Evolutionary conservation across 2,797 vertebrate species (phyloP).

Genomic region (Pelochelys cantorii): DNA sequence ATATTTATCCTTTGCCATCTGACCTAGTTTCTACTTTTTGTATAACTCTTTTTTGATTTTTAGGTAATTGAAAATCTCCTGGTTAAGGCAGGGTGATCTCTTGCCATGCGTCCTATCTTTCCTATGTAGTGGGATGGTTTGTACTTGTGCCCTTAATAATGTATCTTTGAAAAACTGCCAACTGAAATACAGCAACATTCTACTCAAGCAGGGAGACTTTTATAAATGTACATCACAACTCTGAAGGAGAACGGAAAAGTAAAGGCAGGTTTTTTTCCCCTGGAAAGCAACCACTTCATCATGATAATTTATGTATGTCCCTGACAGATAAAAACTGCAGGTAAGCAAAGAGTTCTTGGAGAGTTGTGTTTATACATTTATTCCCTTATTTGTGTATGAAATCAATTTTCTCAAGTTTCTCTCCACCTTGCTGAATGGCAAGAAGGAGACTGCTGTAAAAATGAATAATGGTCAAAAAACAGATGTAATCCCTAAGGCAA

Average conservation of each 20-base stretch:
- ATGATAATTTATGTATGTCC: not conserved
- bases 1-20: no score
- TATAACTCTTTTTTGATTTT: no score
- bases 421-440: not conserved
- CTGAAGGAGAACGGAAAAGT: not conserved
- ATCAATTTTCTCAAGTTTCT: not conserved
- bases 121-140: no score
- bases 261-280: not conserved
- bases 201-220: not conserved
- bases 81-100: no score
- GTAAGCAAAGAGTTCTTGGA: constrained; percentile 1
- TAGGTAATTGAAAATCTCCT: no score
- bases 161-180: not conserved
- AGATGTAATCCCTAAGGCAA: not conserved
- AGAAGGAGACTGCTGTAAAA: constrained; percentile 7
- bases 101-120: no score
- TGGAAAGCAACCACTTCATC: not conserved
- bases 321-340: not conserved
- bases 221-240: not conserved
- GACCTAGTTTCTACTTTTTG: no score
- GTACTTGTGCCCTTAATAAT: no score
- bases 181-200: not conserved
- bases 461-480: not conserved
- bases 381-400: not conserved
- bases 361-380: not conserved